Conservation (phyloP, 92 coral and sea anemone genomes). For the Muricea muricata region DNA sequence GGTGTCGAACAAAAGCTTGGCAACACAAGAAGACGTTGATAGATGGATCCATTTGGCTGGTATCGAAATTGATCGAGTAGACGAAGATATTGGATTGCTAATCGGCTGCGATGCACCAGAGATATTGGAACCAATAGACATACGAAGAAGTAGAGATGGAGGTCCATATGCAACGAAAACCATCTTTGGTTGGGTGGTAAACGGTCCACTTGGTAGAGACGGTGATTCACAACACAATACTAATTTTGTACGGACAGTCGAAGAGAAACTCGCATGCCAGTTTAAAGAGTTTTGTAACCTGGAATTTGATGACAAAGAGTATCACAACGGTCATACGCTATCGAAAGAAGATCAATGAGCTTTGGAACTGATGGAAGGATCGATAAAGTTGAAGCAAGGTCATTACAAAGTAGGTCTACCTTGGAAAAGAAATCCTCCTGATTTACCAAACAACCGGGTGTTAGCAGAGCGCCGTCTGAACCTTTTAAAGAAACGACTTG, state of each 20-base stretch:
- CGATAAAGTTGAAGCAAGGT: conserved; percentile 16
- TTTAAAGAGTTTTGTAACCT: conserved; percentile 49
- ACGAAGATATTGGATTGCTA: conserved; percentile 56
- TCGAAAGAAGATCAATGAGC: conserved; percentile 64
- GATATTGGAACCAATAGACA: conserved; percentile 51
- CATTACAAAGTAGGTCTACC: conserved; percentile 67
- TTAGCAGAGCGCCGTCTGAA: conserved; percentile 51
- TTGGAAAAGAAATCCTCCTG: conserved; percentile 50
- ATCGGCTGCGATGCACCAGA: conserved; percentile 62
- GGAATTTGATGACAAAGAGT: conserved; percentile 54
- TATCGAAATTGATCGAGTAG: conserved; percentile 41
- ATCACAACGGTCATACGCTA: conserved; percentile 18
- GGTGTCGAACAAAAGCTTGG: conserved; percentile 47
- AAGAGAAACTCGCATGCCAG: conserved; percentile 32
- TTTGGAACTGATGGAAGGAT: conserved; percentile 37
- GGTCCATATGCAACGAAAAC: too few relatives aligned
- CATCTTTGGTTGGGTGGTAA: conserved; percentile 69
- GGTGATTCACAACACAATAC: conserved; percentile 9
- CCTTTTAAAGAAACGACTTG: conserved; percentile 46
- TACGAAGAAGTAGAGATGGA: conserved; percentile 21
- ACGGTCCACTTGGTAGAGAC: conserved; percentile 65
- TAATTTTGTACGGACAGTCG: conserved; percentile 30
- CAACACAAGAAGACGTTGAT: conserved; percentile 47
- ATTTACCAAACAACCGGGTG: conserved; percentile 32
- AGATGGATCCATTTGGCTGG: conserved; percentile 50